Percentiles rank a stretch among this genome's conserved stretches.
Conservation (phyloP, 2,113 vertebrate species). For the Manacus vitellinus region DNA sequence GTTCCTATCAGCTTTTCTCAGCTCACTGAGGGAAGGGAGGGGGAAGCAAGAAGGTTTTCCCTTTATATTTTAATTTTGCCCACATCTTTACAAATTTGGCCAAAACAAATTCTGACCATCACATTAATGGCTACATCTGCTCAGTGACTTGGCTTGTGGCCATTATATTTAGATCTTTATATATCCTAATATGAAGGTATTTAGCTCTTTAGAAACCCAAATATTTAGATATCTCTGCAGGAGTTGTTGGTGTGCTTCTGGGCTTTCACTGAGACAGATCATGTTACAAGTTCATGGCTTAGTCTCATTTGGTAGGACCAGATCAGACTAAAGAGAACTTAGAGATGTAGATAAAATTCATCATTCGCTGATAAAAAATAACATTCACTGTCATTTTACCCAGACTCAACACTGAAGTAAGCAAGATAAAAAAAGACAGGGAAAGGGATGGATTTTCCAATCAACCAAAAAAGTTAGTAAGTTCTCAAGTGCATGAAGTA, state of each 20-base stretch:
- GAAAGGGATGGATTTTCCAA: background rate
- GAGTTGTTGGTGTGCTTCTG: background rate
- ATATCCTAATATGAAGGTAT: background rate
- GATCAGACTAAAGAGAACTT: background rate
- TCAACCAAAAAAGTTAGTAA: background rate
- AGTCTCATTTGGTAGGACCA: background rate
- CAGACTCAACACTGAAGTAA: background rate
- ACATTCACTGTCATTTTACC: background rate
- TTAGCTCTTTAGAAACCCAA: background rate
- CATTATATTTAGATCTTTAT: background rate
- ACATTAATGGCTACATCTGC: background rate
- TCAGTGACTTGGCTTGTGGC: background rate
- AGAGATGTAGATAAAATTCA: background rate
- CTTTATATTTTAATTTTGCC: background rate
- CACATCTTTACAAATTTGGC: background rate
- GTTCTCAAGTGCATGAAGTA: background rate
- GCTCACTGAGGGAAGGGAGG: background rate
- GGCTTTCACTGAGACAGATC: background rate
- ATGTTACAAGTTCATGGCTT: background rate
- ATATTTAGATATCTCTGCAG: background rate
- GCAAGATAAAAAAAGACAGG: background rate
- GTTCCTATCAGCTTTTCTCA: constrained; percentile 35
- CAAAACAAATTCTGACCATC: background rate
- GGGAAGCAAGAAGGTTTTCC: background rate
- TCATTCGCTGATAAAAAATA: background rate